phyloP scores from a whole-genome alignment of 1,140 invertebrate genomes.

The Drosophila auraria region DNA sequence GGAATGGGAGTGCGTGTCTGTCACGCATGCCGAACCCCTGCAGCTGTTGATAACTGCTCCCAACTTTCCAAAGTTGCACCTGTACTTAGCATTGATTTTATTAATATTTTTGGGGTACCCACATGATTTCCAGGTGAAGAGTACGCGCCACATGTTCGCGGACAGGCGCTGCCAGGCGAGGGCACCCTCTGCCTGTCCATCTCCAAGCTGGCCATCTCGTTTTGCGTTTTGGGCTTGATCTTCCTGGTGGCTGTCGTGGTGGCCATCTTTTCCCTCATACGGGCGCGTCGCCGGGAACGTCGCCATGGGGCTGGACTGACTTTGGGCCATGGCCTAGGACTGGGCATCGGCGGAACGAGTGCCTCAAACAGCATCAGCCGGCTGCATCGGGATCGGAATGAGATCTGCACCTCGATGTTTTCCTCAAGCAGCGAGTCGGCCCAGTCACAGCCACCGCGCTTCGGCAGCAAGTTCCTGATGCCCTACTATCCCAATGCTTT shows the following conservation, averaged over 20 bases:
- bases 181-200: constrained; percentile 89
- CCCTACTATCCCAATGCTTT: constrained; percentile 81
- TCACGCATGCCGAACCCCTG: constrained; percentile 10
- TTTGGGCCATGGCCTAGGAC: constrained; percentile 31
- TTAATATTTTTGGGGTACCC: too few relatives aligned
- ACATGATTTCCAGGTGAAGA: constrained; percentile 65
- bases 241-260: constrained; percentile 89
- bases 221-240: constrained; percentile 89
- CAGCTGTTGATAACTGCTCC: neutral
- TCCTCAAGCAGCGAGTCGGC: constrained; percentile 83
- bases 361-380: constrained; percentile 73
- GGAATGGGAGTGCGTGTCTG: constrained; percentile 5
- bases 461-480: constrained; percentile 81
- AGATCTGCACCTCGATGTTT: constrained; percentile 83
- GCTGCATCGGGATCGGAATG: constrained; percentile 60
- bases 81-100: too few relatives aligned
- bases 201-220: constrained; percentile 89
- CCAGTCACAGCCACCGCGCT: constrained; percentile 74
- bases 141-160: constrained; percentile 67
- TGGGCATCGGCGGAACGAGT: constrained; percentile 50
- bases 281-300: constrained; percentile 85
- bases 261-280: constrained; percentile 88
- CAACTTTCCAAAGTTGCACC: neutral
- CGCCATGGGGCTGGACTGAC: constrained; percentile 43
- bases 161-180: constrained; percentile 55